Base-by-base conservation (phyloP, 2,888 invertebrate species). In the Chesias legatella region DNA sequence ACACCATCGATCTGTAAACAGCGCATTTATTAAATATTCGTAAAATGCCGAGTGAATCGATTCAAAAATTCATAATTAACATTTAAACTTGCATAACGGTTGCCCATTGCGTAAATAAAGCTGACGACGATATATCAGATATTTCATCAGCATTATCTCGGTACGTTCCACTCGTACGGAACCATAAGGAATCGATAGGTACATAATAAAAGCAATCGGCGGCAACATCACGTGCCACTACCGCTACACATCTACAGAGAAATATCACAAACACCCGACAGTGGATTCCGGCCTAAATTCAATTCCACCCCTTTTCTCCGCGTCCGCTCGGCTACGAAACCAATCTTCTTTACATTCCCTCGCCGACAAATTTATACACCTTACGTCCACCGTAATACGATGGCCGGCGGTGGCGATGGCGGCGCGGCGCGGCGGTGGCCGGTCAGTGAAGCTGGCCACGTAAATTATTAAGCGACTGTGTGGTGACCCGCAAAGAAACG, bases 271-370 rank as follows among this genome's bases (percentile, higher is more conserved):
- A 74, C 72, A 76, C 74, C 60, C 70, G 66, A 67, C 72, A 79
- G 76, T 75, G 67, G 73, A 78, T 77, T 75, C 72, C 72, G 74
- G 79, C 82, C 82, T 80, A 82, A 84, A 84, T 84, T 82, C 81
- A 81, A 83, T 85, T 83, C 75, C 79, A 79, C 80, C 81, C 81
- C 76, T 77, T 79, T 78, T 68, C 75, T 72, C 73, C 67, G 69
- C 66, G 56, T 71, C 73, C 77, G 70, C 69, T 73, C 76, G 71
- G 71, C 73, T 74, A 76, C 69, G 79, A 81, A 85, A 84, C 79
- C 83, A 84, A 85, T 83, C 82, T 84, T 80, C 83, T 82, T 82
- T 82, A 83, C 83, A 82, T 84, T 84, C 81, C 79, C 80, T 79
- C 70, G 82, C 73, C 80, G 82, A 84, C 81, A 81, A 85, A 84